These are phyloP conservation scores for Platyscapa corneri DNA, from an alignment of 1,140 invertebrate species.

Conservation along the genomic window DNA sequence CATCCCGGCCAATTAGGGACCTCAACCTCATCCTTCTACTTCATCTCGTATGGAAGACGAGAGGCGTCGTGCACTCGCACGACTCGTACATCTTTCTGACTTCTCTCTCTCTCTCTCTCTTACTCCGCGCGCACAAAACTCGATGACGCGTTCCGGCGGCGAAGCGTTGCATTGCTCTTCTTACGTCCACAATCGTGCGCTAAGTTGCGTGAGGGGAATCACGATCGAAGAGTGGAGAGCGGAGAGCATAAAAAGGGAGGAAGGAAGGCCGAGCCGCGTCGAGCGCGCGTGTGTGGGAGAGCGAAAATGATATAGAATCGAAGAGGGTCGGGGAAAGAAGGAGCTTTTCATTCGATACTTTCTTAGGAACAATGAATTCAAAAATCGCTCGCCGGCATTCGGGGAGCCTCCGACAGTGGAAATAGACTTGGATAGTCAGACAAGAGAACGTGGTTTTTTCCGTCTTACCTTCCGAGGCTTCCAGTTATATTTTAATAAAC, in stretches of 20 bases:
- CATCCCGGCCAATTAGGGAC: slow-evolving; percentile 61
- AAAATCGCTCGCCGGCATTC: not conserved
- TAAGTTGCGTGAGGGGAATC: slow-evolving; percentile 28
- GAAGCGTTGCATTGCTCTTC: not conserved
- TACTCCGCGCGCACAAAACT: not conserved
- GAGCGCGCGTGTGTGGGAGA: not conserved
- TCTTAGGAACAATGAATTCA: not conserved
- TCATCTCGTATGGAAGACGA: slow-evolving; percentile 35
- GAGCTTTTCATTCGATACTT: not conserved
- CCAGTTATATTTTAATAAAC: slow-evolving; percentile 21
- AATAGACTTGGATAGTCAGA: slow-evolving; percentile 31
- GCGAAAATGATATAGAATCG: not conserved
- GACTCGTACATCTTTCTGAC: not conserved
- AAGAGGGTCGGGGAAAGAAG: too few species aligned
- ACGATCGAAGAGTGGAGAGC: not conserved
- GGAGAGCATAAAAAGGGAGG: not conserved
- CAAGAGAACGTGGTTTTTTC: not conserved
- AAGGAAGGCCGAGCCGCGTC: not conserved
- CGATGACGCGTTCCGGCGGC: not conserved
- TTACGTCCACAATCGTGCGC: not conserved
- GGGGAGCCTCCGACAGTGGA: not conserved
- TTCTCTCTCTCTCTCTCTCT: not conserved
- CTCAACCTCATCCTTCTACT: not conserved
- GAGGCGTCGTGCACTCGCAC: not conserved
- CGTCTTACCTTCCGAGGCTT: not conserved